These are phyloP conservation scores for Nesogale talazaci DNA, from an alignment of 2,113 vertebrate species.

Conservation along the genomic window DNA sequence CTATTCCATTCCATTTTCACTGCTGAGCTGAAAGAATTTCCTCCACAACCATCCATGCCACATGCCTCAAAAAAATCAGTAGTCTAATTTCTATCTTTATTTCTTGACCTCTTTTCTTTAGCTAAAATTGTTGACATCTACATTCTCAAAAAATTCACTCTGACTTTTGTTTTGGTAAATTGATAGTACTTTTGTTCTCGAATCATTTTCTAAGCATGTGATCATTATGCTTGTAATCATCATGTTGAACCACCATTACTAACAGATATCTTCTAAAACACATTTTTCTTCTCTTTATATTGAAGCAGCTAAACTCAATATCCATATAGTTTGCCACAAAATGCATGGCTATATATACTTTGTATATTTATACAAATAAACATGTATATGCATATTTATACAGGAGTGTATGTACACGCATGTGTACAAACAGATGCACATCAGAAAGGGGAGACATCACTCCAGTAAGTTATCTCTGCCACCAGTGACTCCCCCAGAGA, in stretches of 20 bases:
- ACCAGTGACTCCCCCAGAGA: too few relatives aligned
- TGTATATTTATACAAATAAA: not conserved
- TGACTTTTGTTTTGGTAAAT: not conserved
- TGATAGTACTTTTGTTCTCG: not conserved
- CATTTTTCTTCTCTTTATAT: not conserved
- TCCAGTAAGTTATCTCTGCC: too few relatives aligned
- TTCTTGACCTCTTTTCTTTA: not conserved
- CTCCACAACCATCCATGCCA: not conserved
- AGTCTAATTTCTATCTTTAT: not conserved
- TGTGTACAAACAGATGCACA: too few relatives aligned
- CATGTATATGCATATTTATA: too few relatives aligned
- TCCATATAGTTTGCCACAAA: not conserved
- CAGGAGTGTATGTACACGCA: too few relatives aligned
- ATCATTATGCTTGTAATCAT: not conserved
- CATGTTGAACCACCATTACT: not conserved
- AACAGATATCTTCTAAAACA: not conserved
- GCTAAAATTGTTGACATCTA: not conserved
- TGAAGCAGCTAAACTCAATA: not conserved
- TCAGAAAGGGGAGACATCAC: too few relatives aligned
- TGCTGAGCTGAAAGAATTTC: not conserved
- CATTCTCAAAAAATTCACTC: not conserved
- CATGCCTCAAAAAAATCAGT: not conserved
- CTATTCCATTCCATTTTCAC: not conserved
- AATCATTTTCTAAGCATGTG: not conserved
- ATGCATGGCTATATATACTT: not conserved